Base-by-base conservation (phyloP, 2,113 vertebrate genomes). In the Smithornis capensis region DNA sequence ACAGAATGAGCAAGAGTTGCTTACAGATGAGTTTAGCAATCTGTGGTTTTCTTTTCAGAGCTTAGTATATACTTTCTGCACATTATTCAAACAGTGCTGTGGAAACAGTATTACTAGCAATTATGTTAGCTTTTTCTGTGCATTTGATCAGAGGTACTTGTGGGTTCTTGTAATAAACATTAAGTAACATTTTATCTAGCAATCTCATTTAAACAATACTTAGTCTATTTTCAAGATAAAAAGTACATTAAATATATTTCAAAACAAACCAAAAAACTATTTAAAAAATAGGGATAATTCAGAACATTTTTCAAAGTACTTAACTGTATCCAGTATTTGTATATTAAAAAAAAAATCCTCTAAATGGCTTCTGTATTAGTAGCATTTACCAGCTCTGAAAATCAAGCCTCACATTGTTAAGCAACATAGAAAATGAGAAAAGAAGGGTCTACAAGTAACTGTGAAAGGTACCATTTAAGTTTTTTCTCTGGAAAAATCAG, bases 251-350 rank as follows among this genome's bases (percentile, higher is more conserved):
- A 49, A 25, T 17, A 29, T 12, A 29, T 25, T 62, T 55, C 5
- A 12, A 42, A 52, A 79, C 6, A 50, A 47, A 47, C 2, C 9
- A 33, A 64, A 45, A 9, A 4, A 2, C 2, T 57, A 7, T 67
- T 60, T 75, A 24, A 80, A 74, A 67, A 67, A 35, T 28, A 57
- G 18, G 44, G 25, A 13, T 13, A 62, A 52, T 60, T 79, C 27
- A 68, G 47, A 53, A 9, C 7, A 28, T 35, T 45, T 83, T 87
- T 76, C n/a, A 45, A 40, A 63, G 2, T 8, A 17, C 15, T 53
- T 73, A 49, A 2, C 13, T 55, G 5, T 84, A 44, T 21, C 0
- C 0, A 81, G 21, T 63, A 53, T 11, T 27, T 49, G 0, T 21
- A 19, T 19, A 3, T 25, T 24, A 15, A 60, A 80, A 73, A 45